Evolutionary conservation across 2,113 vertebrate species (phyloP).

Genomic region (Raja brachyura): DNA sequence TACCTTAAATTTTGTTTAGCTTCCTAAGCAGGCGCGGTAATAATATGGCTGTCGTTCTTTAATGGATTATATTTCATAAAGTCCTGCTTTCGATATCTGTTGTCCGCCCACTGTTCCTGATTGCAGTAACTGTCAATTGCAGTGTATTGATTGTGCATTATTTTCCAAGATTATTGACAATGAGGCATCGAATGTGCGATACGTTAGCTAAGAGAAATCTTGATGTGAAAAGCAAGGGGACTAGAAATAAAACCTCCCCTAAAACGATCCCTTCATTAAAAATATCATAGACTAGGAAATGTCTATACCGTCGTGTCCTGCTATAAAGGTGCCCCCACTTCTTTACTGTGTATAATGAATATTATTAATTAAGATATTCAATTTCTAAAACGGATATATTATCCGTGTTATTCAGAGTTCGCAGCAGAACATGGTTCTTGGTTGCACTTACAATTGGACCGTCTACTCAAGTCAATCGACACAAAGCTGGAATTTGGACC

Average conservation of each 20-base stretch:
- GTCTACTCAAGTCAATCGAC: neutral
- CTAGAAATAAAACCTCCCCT: neutral
- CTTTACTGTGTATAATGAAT: neutral
- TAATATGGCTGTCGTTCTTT: neutral
- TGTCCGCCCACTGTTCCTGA: neutral
- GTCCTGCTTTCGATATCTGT: conserved; percentile 5
- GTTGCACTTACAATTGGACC: neutral
- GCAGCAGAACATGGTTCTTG: conserved; percentile 15
- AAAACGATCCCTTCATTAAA: neutral
- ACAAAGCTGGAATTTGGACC: neutral
- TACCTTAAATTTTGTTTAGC: neutral
- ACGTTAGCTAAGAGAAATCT: neutral
- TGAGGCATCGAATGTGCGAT: conserved; percentile 5
- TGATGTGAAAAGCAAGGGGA: neutral
- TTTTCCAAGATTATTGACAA: neutral
- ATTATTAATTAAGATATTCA: neutral
- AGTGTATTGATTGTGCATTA: neutral
- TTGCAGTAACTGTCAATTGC: neutral
- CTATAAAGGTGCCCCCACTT: neutral
- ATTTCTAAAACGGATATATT: neutral
- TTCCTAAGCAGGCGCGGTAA: neutral
- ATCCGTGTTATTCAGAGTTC: neutral
- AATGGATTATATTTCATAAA: neutral
- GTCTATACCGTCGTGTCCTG: neutral
- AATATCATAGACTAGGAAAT: neutral